Evolutionary conservation across 92 coral and sea anemone genomes (phyloP), one percentile per base, ranked within the genome.

Genomic region (Phenganax subtilis): DNA sequence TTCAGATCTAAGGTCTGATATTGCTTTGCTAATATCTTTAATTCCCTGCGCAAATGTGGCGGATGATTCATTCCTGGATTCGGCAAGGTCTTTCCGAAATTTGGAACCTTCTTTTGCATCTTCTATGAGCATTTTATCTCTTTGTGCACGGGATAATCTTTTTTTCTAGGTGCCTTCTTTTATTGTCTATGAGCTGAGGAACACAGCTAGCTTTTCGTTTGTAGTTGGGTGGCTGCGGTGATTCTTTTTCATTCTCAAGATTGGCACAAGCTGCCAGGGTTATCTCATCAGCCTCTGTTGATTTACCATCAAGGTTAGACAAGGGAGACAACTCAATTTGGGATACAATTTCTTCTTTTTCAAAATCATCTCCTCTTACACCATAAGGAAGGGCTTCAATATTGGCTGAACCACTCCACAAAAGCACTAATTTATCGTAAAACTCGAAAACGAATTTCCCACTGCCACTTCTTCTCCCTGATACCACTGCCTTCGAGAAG

Each of bases 51-150:
- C 82, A 81, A 85, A 84, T 57, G 83, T 85, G 51, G 60, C 64
- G 2, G 92, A 72, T 16, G 88, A 89, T 58, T 89, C 89, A 1
- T 57, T 85, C 89, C 76, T 80, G 44, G 85, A 67, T 69, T 84
- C 81, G 29, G 85, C 83, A 9, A 81, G 20, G 30, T 89, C 92
- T 81, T 84, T 86, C 77, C 86, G 77, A 76, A 89, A 89, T 54
- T 68, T 85, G 82, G 88, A 81, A 86, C 86, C 92, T 80, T 89
- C 89, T 82, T 84, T 89, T 59, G 84, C 85, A 71, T 86, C 89
- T 55, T 54, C 67, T 9, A 88, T 55, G 25, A 86, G 88, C 75
- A 86, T 30, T 65, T 83, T 29, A 65, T 84, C 89, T 77, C 89
- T 78, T 37, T 86, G 88, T 64, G 89, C 84, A 37, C 86, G 76